Conservation (phyloP, 2,888 invertebrate species). For the Glyphotaelius pellucidus region DNA sequence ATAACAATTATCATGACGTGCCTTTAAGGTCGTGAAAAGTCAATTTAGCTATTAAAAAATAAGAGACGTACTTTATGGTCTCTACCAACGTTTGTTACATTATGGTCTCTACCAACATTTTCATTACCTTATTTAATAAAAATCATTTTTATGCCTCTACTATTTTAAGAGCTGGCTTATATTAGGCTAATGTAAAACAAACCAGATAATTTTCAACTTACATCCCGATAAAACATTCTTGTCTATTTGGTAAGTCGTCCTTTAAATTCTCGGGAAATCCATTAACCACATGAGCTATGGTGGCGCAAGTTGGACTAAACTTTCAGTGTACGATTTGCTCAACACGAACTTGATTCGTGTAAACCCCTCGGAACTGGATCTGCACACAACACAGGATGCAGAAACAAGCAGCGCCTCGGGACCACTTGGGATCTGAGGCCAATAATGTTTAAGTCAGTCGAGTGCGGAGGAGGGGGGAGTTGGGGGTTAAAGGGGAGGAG, state of each 20-base stretch:
- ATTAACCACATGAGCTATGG: neutral
- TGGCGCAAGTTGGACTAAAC: neutral
- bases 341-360: slow-evolving; percentile 2
- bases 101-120: too few species aligned
- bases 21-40: too few species aligned
- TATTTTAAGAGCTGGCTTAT: neutral
- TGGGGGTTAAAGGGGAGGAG: neutral
- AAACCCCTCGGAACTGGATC: neutral
- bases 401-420: neutral
- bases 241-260: neutral
- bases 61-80: too few species aligned
- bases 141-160: neutral
- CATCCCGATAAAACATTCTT: neutral
- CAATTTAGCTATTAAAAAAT: too few species aligned
- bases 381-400: slow-evolving; percentile 2
- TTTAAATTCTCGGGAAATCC: neutral
- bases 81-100: too few species aligned
- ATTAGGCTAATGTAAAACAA: neutral
- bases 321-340: neutral
- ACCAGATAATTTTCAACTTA: neutral
- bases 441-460: slow-evolving; percentile 2
- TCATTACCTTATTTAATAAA: neutral
- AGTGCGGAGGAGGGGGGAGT: neutral
- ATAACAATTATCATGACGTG: too few species aligned
- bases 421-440: neutral